Percentiles rank a stretch among this genome's conserved stretches.
Conservation (phyloP, 2,797 vertebrate species). For the Forpus xanthops region DNA sequence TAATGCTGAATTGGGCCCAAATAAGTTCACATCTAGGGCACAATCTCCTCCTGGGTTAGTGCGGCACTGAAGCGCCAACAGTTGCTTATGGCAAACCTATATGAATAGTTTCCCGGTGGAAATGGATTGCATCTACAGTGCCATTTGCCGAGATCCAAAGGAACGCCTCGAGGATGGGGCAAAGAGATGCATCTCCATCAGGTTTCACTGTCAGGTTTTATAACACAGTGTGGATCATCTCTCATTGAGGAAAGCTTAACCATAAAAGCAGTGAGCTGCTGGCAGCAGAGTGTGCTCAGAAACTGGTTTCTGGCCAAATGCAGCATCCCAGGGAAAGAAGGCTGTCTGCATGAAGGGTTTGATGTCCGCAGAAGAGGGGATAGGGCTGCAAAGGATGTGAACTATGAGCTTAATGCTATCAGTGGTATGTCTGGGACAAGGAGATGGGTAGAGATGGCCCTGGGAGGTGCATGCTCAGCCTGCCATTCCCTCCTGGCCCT, state of each 20-base stretch:
- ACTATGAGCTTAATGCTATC: background rate
- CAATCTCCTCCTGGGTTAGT: background rate
- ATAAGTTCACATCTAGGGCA: background rate
- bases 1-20: background rate
- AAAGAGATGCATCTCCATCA: accelerated
- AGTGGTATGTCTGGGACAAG: accelerated
- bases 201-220: background rate
- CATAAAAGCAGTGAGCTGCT: background rate
- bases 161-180: background rate
- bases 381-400: background rate
- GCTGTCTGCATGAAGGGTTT: background rate
- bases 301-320: background rate
- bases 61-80: background rate
- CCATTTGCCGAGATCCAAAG: background rate
- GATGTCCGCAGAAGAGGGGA: background rate
- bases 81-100: background rate
- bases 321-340: background rate
- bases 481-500: background rate
- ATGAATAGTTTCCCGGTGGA: background rate
- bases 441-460: background rate
- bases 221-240: accelerated
- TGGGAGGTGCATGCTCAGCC: background rate
- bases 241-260: background rate
- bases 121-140: background rate
- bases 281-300: background rate